Conservation (phyloP, 1,140 invertebrate genomes). For the Geopemphigus sp. region DNA sequence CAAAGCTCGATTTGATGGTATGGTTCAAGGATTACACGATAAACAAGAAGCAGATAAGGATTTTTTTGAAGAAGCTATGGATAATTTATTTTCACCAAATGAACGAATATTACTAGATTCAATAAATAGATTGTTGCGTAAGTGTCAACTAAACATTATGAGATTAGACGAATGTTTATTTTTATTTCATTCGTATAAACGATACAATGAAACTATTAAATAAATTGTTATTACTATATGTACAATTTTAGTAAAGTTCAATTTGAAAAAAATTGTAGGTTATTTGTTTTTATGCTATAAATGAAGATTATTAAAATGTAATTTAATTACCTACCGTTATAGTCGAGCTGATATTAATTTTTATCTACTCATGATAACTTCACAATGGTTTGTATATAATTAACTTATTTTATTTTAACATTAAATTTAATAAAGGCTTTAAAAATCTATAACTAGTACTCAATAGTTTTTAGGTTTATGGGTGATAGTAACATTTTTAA, state of each 20-base stretch:
- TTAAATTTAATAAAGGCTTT: too few species aligned
- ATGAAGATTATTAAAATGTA: too few species aligned
- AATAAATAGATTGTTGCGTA: conserved; percentile 32
- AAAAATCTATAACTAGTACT: too few species aligned
- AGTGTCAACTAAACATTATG: conserved; percentile 41
- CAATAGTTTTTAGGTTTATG: too few species aligned
- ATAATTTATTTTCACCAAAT: conserved; percentile 46
- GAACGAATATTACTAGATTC: conserved; percentile 38
- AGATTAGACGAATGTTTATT: conserved; percentile 42
- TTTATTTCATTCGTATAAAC: conserved; percentile 37
- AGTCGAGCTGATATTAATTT: too few species aligned
- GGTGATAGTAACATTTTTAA: too few species aligned
- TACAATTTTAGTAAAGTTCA: background rate
- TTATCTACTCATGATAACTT: too few species aligned
- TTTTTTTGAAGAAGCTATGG: conserved; percentile 47
- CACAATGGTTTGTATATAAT: too few species aligned
- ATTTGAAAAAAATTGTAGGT: background rate
- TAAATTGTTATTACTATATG: background rate
- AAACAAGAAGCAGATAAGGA: conserved; percentile 35
- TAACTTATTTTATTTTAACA: too few species aligned
- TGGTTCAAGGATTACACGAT: conserved; percentile 43
- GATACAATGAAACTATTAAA: conserved; percentile 36
- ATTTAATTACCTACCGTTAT: too few species aligned
- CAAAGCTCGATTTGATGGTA: conserved; percentile 43
- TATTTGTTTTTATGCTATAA: too few species aligned